These are phyloP conservation scores for Cephus runcator DNA, from an alignment of 2,888 invertebrate species.

Conservation along the genomic window DNA sequence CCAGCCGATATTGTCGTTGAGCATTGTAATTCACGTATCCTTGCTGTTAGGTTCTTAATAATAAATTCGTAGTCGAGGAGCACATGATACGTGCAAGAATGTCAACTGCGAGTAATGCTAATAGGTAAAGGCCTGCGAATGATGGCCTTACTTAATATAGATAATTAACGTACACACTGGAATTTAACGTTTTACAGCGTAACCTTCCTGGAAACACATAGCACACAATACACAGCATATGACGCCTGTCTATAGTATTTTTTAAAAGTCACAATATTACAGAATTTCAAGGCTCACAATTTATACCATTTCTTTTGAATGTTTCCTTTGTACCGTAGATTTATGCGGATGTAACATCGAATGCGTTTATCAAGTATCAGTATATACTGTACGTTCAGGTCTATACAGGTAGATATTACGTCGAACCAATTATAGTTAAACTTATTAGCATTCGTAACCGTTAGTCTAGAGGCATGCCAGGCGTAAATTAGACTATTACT, in stretches of 20 bases:
- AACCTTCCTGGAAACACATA: background rate
- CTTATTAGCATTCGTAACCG: background rate
- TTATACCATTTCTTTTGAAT: background rate
- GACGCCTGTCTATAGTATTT: background rate
- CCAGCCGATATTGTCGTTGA: background rate
- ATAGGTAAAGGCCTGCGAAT: background rate
- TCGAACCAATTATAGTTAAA: background rate
- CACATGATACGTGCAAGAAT: background rate
- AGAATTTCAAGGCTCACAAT: background rate
- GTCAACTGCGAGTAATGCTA: background rate
- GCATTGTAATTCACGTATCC: background rate
- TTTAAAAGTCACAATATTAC: background rate
- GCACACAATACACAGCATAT: background rate
- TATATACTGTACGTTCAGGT: background rate
- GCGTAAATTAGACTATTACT: background rate
- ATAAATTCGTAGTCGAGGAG: background rate
- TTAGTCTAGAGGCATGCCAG: background rate
- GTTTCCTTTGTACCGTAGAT: background rate
- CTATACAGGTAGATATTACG: background rate
- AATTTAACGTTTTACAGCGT: background rate
- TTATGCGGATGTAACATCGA: background rate
- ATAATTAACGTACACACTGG: background rate
- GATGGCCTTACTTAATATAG: background rate
- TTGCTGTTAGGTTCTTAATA: background rate
- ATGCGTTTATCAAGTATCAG: background rate